phyloP scores from a whole-genome alignment of 2,797 vertebrate species.

The Malacoctenus gilli region DNA sequence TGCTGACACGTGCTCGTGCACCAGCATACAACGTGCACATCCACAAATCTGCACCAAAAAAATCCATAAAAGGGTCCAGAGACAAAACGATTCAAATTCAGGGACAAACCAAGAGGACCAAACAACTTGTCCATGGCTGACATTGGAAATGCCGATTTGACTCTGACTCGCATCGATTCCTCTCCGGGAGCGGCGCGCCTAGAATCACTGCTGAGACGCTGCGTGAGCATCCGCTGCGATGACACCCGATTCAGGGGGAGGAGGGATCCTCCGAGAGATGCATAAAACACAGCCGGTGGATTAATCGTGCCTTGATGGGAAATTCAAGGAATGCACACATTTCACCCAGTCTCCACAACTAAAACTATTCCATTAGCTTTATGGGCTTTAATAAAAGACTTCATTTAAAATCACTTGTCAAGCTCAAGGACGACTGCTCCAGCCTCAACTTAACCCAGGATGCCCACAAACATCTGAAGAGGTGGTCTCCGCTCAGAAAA shows the following conservation, averaged over 20 bases:
- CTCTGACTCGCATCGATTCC: slow-evolving; percentile 22
- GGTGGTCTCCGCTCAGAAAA: slow-evolving; percentile 33
- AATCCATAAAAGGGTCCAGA: not conserved
- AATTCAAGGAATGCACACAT: not conserved
- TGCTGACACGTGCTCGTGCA: too few species aligned
- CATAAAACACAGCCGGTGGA: not conserved
- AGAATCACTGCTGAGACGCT: slow-evolving; percentile 11
- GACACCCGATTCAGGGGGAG: too few species aligned
- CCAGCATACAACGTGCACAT: too few species aligned
- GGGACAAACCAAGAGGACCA: slow-evolving; percentile 12
- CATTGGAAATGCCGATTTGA: slow-evolving; percentile 15
- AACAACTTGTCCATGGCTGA: slow-evolving; percentile 11
- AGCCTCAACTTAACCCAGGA: slow-evolving; percentile 32
- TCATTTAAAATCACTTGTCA: slow-evolving; percentile 44
- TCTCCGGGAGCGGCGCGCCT: slow-evolving; percentile 6
- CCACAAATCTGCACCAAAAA: too few species aligned
- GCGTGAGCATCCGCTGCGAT: not conserved
- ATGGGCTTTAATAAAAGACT: slow-evolving; percentile 39
- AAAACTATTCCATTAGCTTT: slow-evolving; percentile 7
- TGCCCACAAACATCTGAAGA: slow-evolving; percentile 42
- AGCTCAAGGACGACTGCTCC: slow-evolving; percentile 54
- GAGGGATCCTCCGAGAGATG: too few species aligned
- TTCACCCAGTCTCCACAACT: not conserved
- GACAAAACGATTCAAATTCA: slow-evolving; percentile 8
- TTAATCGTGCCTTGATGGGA: not conserved